Evolutionary conservation across 2,113 vertebrate species (phyloP), one percentile per base, ranked within the genome.

Genomic region (Coregonus clupeaformis): DNA sequence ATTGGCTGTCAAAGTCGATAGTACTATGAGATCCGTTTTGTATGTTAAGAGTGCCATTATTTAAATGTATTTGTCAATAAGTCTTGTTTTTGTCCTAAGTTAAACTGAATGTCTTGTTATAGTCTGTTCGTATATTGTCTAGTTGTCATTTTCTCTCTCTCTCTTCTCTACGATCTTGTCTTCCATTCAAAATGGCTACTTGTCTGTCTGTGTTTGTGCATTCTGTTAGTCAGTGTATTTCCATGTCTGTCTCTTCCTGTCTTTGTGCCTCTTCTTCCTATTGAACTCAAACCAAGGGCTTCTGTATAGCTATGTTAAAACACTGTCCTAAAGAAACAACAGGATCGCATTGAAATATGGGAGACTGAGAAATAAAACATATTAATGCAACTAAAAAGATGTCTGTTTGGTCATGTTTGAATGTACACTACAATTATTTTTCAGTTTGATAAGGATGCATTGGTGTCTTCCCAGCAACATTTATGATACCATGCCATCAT

Each of bases 281-380:
- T 83, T 62, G 82, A 68, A 79, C 73, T 85, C 20, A 80, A 79
- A 84, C 75, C 42, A 86, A 82, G 67, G 83, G 72, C 79, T 86
- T 87, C 70, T 76, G 67, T 74, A 79, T 74, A 55, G 22, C 42
- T 30, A 42, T 72, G 76, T 36, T 59, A 20, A 59, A 74, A 82
- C 22, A 4, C 42, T 69, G 25, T 78, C 55, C 77, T 52, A 25
- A 78, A 86, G 55, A 68, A 52, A 65, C 65, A 62, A 74, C 79
- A 84, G 79, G 47, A 68, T 45, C 59, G 3, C 59, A 75, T 71
- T 47, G 36, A 72, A 73, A 87, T 79, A 76, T 25, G 72, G 67
- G 77, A 78, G 72, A 68, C 67, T 78, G 74, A 76, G 30, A 52
- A 93, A 90, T 88, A 87, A 90, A 92, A 76, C 45, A 66, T 78